Conservation (phyloP, 2,888 invertebrate species). For the Meiosimyza decipiens region DNA sequence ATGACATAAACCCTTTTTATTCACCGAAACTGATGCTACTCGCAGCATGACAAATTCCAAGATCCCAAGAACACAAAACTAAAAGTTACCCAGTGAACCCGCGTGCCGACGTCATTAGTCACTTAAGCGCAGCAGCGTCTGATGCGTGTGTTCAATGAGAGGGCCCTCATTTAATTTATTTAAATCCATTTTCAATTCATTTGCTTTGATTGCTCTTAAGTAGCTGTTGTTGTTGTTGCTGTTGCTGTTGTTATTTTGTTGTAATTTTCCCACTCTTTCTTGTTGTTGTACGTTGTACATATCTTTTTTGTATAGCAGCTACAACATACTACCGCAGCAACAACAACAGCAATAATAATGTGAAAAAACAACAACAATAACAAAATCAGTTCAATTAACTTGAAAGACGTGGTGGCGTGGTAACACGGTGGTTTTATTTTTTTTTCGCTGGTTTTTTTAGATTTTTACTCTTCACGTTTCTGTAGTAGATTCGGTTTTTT, state of each 20-base stretch:
- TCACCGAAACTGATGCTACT: too few relatives aligned
- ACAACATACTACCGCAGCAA: background rate
- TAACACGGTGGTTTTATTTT: conserved; percentile 15
- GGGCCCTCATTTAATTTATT: conserved; percentile 11
- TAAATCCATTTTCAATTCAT: conserved; percentile 28
- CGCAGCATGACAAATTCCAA: too few relatives aligned
- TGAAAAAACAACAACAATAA: conserved; percentile 35
- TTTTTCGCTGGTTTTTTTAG: background rate
- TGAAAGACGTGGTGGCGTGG: conserved; percentile 40
- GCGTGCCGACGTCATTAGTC: too few relatives aligned
- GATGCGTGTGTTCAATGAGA: too few relatives aligned
- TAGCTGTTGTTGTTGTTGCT: background rate
- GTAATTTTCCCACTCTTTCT: conserved; percentile 16
- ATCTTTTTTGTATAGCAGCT: too few relatives aligned
- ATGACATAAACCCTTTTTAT: too few relatives aligned
- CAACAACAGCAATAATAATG: background rate
- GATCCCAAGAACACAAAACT: too few relatives aligned
- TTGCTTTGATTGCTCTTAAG: conserved; percentile 10
- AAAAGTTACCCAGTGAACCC: too few relatives aligned
- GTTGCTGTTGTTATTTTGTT: background rate
- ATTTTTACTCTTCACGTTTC: background rate
- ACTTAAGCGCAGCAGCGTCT: too few relatives aligned
- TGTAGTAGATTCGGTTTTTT: background rate
- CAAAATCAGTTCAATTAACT: conserved; percentile 47
- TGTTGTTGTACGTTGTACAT: background rate